Conservation (phyloP, 2,888 invertebrate species). For the Pocota personata region DNA sequence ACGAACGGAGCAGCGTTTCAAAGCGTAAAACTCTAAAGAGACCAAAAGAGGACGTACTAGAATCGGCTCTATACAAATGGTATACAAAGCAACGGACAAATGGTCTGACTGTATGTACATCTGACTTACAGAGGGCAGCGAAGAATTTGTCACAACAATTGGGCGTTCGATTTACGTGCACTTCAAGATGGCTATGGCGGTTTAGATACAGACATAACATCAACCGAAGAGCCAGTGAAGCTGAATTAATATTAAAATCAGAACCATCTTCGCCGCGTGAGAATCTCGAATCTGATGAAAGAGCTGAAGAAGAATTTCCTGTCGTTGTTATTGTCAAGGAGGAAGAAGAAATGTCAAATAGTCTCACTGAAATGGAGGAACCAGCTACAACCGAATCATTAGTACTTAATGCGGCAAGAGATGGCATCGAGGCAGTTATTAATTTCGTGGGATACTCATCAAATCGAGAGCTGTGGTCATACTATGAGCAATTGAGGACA, state of each 20-base stretch:
- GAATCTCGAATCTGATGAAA: not conserved
- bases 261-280: not conserved
- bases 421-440: slow-evolving; percentile 49
- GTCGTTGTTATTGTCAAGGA: slow-evolving; percentile 22
- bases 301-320: not conserved
- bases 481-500: slow-evolving; percentile 35
- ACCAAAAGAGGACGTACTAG: slow-evolving; percentile 21
- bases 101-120: not conserved
- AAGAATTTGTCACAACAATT: slow-evolving; percentile 11
- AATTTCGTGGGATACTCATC: slow-evolving; percentile 41
- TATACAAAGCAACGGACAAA: slow-evolving; percentile 5
- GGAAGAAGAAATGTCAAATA: not conserved
- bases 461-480: slow-evolving; percentile 29
- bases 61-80: slow-evolving; percentile 26
- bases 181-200: slow-evolving; percentile 1
- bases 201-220: slow-evolving; percentile 34
- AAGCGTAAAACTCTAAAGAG: slow-evolving; percentile 24
- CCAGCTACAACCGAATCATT: not conserved
- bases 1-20: not conserved
- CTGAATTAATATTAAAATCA: not conserved
- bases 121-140: not conserved
- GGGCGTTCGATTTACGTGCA: not conserved
- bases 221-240: not conserved
- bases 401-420: slow-evolving; percentile 7
- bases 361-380: not conserved